Percentiles rank a stretch among this genome's conserved stretches.
Evolutionary conservation across 2,113 vertebrate genomes (phyloP).

Genomic region (Gopherus evgoodei): DNA sequence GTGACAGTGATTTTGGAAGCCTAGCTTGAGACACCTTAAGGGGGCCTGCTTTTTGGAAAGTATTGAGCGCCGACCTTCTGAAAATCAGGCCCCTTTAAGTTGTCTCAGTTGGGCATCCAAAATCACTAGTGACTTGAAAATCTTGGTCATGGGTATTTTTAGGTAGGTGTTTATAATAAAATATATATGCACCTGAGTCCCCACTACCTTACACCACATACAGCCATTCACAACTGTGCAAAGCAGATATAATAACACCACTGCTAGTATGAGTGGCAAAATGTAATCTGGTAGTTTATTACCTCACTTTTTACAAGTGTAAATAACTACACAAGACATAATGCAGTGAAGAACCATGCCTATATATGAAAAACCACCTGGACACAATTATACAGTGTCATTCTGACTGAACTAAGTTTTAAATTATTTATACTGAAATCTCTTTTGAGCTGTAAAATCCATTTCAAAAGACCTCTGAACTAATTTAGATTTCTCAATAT

Average conservation of each 20-base stretch:
- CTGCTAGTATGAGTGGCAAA: not conserved
- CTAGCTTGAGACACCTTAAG: not conserved
- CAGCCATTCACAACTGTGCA: not conserved
- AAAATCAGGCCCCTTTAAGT: not conserved
- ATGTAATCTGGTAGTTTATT: not conserved
- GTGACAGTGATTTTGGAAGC: not conserved
- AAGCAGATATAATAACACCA: rapidly evolving
- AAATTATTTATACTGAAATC: not conserved
- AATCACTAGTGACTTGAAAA: not conserved
- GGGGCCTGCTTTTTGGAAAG: not conserved
- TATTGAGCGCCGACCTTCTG: not conserved
- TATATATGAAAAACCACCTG: not conserved
- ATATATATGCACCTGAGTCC: not conserved
- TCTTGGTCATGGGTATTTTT: not conserved
- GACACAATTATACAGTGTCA: not conserved
- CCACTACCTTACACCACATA: not conserved
- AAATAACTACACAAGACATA: not conserved
- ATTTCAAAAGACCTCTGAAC: not conserved
- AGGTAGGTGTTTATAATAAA: not conserved
- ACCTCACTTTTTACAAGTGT: not conserved
- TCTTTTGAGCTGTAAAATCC: not conserved
- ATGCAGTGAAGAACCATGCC: not conserved
- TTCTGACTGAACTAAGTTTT: not conserved
- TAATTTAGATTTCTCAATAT: not conserved
- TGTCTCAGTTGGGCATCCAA: not conserved